Percentiles rank a stretch among this genome's conserved stretches.
These are phyloP conservation scores for Jordanella pulchra DNA, from an alignment of 2,797 vertebrate species.

Conservation along the genomic window DNA sequence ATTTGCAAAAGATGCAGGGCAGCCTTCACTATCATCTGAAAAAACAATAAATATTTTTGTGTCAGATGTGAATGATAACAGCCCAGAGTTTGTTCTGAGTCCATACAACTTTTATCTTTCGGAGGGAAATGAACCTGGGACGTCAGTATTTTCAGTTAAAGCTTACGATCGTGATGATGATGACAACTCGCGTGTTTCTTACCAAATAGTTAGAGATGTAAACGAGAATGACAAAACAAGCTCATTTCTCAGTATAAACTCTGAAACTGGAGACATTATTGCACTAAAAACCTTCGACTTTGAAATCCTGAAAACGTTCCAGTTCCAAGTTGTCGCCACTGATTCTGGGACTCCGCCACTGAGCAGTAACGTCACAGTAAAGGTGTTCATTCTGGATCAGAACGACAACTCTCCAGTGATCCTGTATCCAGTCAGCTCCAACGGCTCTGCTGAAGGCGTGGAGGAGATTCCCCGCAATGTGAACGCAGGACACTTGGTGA, in stretches of 20 bases:
- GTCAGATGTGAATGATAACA: slow-evolving; percentile 72
- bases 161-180: slow-evolving; percentile 46
- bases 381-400: too few species aligned
- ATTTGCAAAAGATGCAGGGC: slow-evolving; percentile 63
- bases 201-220: slow-evolving; percentile 22
- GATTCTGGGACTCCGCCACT: slow-evolving; percentile 33
- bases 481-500: slow-evolving; percentile 58
- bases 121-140: slow-evolving; percentile 76
- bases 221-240: neutral
- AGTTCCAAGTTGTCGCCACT: slow-evolving; percentile 2
- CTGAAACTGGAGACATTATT: slow-evolving; percentile 51
- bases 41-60: slow-evolving; percentile 61
- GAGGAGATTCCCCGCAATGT: slow-evolving; percentile 55
- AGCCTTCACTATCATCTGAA: slow-evolving; percentile 55
- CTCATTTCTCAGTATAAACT: slow-evolving; percentile 68
- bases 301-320: slow-evolving; percentile 48
- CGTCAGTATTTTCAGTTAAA: slow-evolving; percentile 54
- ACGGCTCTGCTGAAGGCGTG: slow-evolving; percentile 44
- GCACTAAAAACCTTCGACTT: slow-evolving; percentile 74
- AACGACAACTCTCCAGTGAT: too few species aligned
- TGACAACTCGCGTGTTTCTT: slow-evolving; percentile 46
- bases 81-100: slow-evolving; percentile 71
- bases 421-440: neutral
- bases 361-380: neutral
- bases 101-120: slow-evolving; percentile 81